phyloP scores from a whole-genome alignment of 2,888 invertebrate genomes.

The Rhingia campestris region DNA sequence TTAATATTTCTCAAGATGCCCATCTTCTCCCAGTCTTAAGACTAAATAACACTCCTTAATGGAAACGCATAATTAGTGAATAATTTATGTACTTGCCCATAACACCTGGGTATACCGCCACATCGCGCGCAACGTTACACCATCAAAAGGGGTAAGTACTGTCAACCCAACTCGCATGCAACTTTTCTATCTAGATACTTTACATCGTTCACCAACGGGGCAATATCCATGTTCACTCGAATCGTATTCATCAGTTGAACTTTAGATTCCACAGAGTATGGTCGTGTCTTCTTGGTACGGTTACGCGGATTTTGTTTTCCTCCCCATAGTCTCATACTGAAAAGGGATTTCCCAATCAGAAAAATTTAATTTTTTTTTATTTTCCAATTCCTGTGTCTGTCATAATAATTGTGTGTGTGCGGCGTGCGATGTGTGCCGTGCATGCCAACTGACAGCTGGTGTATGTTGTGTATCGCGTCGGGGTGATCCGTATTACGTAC shows the following conservation, averaged over 20 bases:
- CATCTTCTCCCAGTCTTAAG: no score
- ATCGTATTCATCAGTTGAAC: constrained; percentile 67
- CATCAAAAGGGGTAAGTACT: not conserved
- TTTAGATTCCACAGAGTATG: constrained; percentile 73
- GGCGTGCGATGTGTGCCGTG: constrained; percentile 32
- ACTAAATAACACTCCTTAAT: constrained; percentile 21
- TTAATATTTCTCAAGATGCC: not conserved
- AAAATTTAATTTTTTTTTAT: constrained; percentile 41
- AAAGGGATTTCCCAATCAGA: constrained; percentile 71
- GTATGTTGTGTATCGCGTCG: constrained; percentile 61
- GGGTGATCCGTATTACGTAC: constrained; percentile 40
- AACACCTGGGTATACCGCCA: constrained; percentile 34
- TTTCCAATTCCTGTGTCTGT: constrained; percentile 46
- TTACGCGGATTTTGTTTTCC: constrained; percentile 37
- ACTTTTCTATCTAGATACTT: constrained; percentile 67
- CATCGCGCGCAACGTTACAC: no score
- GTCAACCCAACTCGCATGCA: constrained; percentile 30
- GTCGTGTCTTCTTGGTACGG: constrained; percentile 55
- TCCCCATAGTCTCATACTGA: constrained; percentile 26
- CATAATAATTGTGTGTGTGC: constrained; percentile 30
- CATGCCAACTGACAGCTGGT: constrained; percentile 68
- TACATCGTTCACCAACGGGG: constrained; percentile 5
- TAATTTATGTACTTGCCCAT: constrained; percentile 54
- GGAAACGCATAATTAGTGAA: constrained; percentile 57
- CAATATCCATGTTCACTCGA: constrained; percentile 58